Evolutionary conservation across 2,888 invertebrate species (phyloP).

Genomic region (Meteorus colon): DNA sequence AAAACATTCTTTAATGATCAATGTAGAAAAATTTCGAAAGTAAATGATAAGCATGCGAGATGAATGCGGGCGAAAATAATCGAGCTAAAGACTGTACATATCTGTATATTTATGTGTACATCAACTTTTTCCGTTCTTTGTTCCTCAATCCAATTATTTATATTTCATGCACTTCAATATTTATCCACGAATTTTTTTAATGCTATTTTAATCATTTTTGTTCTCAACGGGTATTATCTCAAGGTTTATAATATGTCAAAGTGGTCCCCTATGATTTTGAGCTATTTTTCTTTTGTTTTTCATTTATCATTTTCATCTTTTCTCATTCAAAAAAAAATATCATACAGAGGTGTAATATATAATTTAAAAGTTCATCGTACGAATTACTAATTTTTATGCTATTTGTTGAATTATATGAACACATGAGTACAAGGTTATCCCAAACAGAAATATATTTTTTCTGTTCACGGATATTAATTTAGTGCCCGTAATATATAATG

Average conservation of each 20-base stretch:
- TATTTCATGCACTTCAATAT: background rate
- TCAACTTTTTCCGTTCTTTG: background rate
- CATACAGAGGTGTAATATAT: background rate
- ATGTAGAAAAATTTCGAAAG: background rate
- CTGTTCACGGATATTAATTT: background rate
- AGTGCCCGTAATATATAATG: background rate
- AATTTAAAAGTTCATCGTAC: background rate
- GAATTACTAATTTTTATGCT: background rate
- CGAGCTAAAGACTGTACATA: conserved; percentile 31
- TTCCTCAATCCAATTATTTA: background rate
- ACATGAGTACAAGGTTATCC: background rate
- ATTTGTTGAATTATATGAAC: background rate
- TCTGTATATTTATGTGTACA: conserved; percentile 35
- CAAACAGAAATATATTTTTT: background rate
- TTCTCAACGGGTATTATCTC: background rate
- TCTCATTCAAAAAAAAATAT: background rate
- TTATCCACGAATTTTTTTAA: background rate
- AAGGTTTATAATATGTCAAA: background rate
- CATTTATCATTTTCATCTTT: background rate
- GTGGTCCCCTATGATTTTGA: background rate
- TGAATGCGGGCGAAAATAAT: background rate
- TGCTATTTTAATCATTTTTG: background rate
- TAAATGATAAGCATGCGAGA: background rate
- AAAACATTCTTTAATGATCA: background rate
- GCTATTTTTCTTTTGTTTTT: background rate